These are phyloP conservation scores for Pyrocoelia pectoralis DNA, from an alignment of 2,888 invertebrate genomes.

Conservation along the genomic window DNA sequence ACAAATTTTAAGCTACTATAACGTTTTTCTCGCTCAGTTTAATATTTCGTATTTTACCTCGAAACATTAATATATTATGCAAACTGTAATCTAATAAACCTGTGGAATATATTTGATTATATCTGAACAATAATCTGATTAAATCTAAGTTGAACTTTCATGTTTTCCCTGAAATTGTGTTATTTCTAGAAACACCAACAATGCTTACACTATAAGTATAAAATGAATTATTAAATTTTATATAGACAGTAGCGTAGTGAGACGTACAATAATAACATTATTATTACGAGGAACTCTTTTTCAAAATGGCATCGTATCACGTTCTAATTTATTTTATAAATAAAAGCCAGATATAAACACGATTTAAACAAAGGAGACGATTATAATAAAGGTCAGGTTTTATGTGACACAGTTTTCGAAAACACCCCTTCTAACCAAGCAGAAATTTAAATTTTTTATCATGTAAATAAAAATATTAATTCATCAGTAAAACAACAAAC, in stretches of 20 bases:
- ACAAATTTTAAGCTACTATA: background rate
- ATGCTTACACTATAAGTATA: conserved; percentile 3
- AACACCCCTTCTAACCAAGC: background rate
- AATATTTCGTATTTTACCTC: background rate
- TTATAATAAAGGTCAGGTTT: background rate
- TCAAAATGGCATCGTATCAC: background rate
- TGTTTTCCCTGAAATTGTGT: conserved; percentile 9
- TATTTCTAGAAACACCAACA: conserved; percentile 6
- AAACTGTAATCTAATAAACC: conserved; percentile 10
- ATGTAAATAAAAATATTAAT: too few species aligned
- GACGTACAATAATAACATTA: background rate
- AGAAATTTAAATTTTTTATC: background rate
- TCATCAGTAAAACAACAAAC: too few species aligned
- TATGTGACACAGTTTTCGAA: background rate
- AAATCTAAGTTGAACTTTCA: conserved; percentile 6
- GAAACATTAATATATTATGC: conserved; percentile 2
- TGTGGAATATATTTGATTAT: conserved; percentile 7
- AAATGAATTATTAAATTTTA: background rate
- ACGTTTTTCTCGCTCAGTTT: background rate
- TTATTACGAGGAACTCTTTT: too few species aligned
- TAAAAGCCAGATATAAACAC: background rate
- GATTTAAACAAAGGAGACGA: background rate
- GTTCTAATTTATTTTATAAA: background rate
- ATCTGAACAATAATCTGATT: conserved; percentile 11
- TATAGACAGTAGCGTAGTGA: background rate